Percentiles rank a stretch among this genome's conserved stretches.
phyloP scores from a whole-genome alignment of 2,113 vertebrate species.

The Callaeas wilsoni region DNA sequence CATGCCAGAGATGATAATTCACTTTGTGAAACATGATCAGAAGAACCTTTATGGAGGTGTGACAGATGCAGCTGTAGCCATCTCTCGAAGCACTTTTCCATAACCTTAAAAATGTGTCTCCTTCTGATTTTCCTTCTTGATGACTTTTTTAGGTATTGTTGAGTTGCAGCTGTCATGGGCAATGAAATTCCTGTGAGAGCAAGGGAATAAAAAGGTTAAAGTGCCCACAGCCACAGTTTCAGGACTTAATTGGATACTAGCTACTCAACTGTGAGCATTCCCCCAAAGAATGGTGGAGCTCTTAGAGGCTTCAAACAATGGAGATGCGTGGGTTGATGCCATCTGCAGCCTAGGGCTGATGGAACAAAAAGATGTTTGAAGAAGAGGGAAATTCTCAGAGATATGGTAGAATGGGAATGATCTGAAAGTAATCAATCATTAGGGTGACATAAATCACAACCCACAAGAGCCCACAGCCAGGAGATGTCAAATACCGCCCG shows the following conservation, averaged over 20 bases:
- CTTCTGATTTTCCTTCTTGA: constrained; percentile 11
- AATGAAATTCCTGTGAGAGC: constrained; percentile 39
- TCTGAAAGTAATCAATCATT: constrained; percentile 91
- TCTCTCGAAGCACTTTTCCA: neutral
- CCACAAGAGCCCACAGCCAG: constrained; percentile 80
- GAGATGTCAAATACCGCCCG: constrained; percentile 76
- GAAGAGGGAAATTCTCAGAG: constrained; percentile 72
- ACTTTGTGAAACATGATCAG: constrained; percentile 24
- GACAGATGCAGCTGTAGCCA: constrained; percentile 26
- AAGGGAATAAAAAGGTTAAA: constrained; percentile 67
- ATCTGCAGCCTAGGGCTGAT: constrained; percentile 79
- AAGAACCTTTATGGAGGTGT: constrained; percentile 13
- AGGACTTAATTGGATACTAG: constrained; percentile 71
- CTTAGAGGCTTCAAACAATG: constrained; percentile 83
- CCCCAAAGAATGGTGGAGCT: constrained; percentile 64
- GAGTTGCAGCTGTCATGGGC: neutral
- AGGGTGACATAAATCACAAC: constrained; percentile 79
- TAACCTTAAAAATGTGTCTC: neutral
- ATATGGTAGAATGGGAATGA: constrained; percentile 83
- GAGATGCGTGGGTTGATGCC: constrained; percentile 90
- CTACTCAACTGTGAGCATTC: constrained; percentile 51
- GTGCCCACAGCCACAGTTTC: constrained; percentile 56
- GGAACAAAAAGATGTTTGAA: constrained; percentile 81
- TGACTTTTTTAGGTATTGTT: constrained; percentile 1
- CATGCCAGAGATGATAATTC: neutral